phyloP scores from a whole-genome alignment of 2,888 invertebrate genomes.

The Acanthopleura granulata region DNA sequence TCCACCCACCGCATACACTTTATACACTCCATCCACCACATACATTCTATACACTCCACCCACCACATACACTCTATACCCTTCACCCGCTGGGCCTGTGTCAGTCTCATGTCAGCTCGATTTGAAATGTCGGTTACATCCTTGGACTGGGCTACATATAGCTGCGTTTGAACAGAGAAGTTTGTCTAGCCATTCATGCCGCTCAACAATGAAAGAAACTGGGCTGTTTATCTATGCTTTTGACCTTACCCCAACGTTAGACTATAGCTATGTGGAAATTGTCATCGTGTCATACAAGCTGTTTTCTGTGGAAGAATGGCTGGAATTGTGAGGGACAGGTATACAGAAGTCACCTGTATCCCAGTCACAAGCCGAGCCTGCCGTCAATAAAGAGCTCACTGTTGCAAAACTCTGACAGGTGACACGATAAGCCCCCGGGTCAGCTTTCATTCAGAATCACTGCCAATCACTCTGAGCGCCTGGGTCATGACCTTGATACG shows the following conservation, averaged over 20 bases:
- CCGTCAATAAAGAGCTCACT: slow-evolving; percentile 8
- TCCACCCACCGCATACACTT: too few species aligned
- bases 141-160: too few species aligned
- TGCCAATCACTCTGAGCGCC: slow-evolving; percentile 7
- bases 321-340: slow-evolving; percentile 2
- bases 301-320: background rate
- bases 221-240: background rate
- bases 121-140: too few species aligned
- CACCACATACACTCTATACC: too few species aligned
- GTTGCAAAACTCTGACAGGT: background rate
- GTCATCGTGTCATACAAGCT: background rate
- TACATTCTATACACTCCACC: too few species aligned
- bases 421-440: slow-evolving; percentile 5
- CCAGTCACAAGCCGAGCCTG: background rate
- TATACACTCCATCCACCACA: too few species aligned
- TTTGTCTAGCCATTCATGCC: background rate
- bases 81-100: too few species aligned
- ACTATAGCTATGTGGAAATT: background rate
- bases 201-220: background rate
- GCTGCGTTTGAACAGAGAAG: background rate
- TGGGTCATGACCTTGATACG: slow-evolving; percentile 10
- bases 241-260: slow-evolving; percentile 4
- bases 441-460: slow-evolving; percentile 3
- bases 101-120: too few species aligned
- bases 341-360: background rate